Conservation (phyloP, 2,797 vertebrate species). For the Rhodeus uyekii region DNA sequence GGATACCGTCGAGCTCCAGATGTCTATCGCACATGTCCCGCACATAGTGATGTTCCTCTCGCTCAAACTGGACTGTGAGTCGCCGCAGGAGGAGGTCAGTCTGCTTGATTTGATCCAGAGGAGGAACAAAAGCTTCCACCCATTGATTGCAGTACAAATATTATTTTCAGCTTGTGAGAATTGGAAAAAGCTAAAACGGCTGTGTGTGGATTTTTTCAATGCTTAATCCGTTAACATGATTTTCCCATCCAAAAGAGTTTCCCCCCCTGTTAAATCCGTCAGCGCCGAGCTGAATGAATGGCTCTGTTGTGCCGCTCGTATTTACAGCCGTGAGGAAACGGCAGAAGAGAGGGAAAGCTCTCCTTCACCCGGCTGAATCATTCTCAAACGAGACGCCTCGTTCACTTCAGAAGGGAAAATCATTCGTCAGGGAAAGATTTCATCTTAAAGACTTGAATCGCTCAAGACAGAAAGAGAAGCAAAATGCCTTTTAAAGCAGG, state of each 20-base stretch:
- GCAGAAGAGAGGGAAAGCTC: slow-evolving; percentile 4
- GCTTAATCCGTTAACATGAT: neutral
- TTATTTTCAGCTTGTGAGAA: neutral
- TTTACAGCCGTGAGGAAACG: slow-evolving; percentile 7
- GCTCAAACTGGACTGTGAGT: slow-evolving; percentile 84
- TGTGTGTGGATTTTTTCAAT: neutral
- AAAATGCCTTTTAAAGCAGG: too few relatives aligned
- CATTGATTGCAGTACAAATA: neutral
- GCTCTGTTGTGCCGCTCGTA: neutral
- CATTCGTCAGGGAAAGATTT: neutral
- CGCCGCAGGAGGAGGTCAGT: slow-evolving; percentile 87
- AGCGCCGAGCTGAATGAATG: neutral
- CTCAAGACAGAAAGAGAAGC: neutral
- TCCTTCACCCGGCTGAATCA: neutral
- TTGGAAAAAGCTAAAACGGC: neutral
- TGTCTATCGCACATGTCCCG: slow-evolving; percentile 78
- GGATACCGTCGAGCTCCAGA: slow-evolving; percentile 77
- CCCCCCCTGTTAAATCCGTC: neutral
- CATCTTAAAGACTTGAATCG: neutral
- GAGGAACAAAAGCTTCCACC: too few relatives aligned
- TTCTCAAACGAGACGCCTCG: slow-evolving; percentile 30
- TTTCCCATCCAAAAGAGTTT: slow-evolving; percentile 18
- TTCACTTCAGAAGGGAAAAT: slow-evolving; percentile 46
- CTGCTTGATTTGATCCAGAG: too few relatives aligned
- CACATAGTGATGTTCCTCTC: slow-evolving; percentile 91